Conservation (phyloP, 2,888 invertebrate species). For the Heliconius aoede region DNA sequence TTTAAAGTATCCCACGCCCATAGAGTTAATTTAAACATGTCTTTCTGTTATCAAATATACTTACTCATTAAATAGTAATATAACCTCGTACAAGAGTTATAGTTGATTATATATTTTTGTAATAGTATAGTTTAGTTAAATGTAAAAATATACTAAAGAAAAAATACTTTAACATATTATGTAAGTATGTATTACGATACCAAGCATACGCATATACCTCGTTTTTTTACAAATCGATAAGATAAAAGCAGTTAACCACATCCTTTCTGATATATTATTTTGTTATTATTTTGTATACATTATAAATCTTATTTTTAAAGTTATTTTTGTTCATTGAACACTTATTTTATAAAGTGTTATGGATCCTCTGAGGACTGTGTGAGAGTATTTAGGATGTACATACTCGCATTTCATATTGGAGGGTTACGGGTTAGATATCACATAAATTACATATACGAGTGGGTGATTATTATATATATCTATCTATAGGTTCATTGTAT, state of each 20-base stretch:
- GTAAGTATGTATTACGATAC: neutral
- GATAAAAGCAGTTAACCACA: slow-evolving; percentile 43
- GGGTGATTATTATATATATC: no score
- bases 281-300: slow-evolving; percentile 18
- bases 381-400: no score
- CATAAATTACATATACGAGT: no score
- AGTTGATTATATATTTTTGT: no score
- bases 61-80: neutral
- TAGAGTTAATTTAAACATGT: neutral
- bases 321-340: neutral
- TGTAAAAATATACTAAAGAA: neutral
- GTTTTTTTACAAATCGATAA: slow-evolving; percentile 26
- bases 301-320: neutral
- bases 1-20: slow-evolving; percentile 50
- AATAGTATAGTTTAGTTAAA: no score
- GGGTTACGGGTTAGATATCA: neutral
- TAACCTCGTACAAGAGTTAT: no score
- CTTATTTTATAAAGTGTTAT: neutral
- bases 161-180: neutral
- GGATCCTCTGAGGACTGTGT: neutral
- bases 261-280: slow-evolving; percentile 43
- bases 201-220: neutral
- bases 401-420: neutral
- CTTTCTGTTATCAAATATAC: neutral
- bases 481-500: no score